phyloP scores from a whole-genome alignment of 2,113 vertebrate species.

The Capra hircus region DNA sequence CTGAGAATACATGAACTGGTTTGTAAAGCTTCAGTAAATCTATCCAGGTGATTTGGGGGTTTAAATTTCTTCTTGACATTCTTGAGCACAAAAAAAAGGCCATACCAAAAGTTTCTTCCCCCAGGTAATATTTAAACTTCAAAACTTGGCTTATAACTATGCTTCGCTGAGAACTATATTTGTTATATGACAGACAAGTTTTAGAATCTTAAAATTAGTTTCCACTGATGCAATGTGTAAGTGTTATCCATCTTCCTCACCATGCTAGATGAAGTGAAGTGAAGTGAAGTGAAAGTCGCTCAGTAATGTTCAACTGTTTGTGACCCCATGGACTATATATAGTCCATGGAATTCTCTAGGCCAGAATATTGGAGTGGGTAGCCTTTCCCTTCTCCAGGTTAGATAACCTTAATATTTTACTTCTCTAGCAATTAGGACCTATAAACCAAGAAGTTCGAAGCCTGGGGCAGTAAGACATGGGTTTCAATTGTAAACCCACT shows the following conservation, averaged over 20 bases:
- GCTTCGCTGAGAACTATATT: not conserved
- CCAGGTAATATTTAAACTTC: conserved; percentile 13
- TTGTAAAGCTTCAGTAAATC: conserved; percentile 6
- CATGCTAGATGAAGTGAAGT: not conserved
- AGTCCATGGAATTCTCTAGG: not conserved
- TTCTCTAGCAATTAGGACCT: not conserved
- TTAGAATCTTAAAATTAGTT: conserved; percentile 37
- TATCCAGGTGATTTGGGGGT: not conserved
- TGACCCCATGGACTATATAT: not conserved
- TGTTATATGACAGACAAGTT: conserved; percentile 3
- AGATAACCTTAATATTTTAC: not conserved
- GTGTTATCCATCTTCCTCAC: not conserved
- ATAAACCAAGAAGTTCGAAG: not conserved
- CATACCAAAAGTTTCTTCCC: not conserved
- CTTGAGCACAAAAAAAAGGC: not conserved
- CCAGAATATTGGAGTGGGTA: not conserved
- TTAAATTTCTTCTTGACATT: conserved; percentile 7
- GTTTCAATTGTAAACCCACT: not conserved
- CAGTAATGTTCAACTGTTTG: not conserved
- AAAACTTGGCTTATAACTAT: not conserved
- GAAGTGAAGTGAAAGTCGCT: not conserved
- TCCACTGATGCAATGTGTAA: not conserved
- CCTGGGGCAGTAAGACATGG: not conserved
- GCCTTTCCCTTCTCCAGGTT: not conserved
- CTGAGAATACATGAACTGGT: not conserved